Percentiles rank a stretch among this genome's conserved stretches.
Evolutionary conservation across 2,113 vertebrate species (phyloP).

Genomic region (Thalassarche chlororhynchos): DNA sequence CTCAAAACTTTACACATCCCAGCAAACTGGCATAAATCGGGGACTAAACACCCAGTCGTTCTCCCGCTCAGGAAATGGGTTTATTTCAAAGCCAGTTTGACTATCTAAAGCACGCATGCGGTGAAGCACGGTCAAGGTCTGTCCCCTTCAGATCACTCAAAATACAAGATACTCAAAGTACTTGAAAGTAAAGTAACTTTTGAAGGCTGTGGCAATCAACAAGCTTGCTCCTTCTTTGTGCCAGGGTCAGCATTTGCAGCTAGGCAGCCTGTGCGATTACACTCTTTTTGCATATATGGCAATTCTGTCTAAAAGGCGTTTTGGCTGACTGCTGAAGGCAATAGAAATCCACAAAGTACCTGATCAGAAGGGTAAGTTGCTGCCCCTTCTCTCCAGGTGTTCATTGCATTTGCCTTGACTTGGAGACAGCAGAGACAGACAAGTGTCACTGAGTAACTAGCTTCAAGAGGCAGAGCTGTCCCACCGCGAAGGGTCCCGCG

Average conservation of each 20-base stretch:
- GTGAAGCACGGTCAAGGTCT: neutral
- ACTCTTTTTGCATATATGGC: neutral
- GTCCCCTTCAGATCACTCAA: neutral
- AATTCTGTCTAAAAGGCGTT: neutral
- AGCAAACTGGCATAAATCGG: accelerated
- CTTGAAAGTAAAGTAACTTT: neutral
- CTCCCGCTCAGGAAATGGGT: neutral
- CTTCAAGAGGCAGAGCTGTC: neutral
- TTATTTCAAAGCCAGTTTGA: neutral
- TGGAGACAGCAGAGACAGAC: neutral
- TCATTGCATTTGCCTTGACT: neutral
- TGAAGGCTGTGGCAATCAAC: neutral
- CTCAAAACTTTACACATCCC: neutral
- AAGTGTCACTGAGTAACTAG: accelerated
- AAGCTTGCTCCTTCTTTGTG: neutral
- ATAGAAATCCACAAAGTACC: neutral
- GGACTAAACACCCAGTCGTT: neutral
- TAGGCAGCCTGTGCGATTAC: neutral
- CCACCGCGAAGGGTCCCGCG: neutral
- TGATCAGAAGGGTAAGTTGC: neutral
- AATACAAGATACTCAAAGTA: neutral
- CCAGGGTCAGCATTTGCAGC: neutral
- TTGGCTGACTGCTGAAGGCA: neutral
- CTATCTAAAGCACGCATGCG: neutral
- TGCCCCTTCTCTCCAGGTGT: neutral